Evolutionary conservation across 1,140 invertebrate species (phyloP), one percentile per base, ranked within the genome.

Genomic region (Zaprionus nigranus): DNA sequence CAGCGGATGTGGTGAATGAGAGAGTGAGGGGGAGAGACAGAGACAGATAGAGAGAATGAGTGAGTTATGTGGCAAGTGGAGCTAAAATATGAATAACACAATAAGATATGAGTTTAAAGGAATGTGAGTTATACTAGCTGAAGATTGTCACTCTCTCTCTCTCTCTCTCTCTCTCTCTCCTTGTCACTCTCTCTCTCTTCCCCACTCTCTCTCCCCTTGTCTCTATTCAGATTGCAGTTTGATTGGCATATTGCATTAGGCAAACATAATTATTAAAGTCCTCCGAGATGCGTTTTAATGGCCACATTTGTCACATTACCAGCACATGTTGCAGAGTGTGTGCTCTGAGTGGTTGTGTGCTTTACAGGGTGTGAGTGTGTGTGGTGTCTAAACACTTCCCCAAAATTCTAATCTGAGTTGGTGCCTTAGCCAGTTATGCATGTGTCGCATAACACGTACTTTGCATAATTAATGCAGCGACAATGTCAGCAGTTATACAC

Each of bases 401-500:
- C 59, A 57, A 62, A 68, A 57, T 63, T 57, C 59, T 30, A 62
- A 69, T 22, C 53, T 53, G 26, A 58, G 30, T 13, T 13, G 13
- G 15, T 5, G 36, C 65, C 38, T 46, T 58, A 62, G 58, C 58
- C 38, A 54, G 26, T 26, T 28, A 40, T 49, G 64, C 67, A 69
- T 81, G 69, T 63, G 67, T 66, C 57, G 46, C 80, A 53, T 56
- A 53, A 61, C 71, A 78, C 85, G 78, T 78, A 90, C 79, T 90
- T 90, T 90, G 82, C 85, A 90, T 90, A 90, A 90, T 90, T 90
- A 90, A 90, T 90, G 85, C 85, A 81, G 24, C 67, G 79, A 53
- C 82, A 86, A 81, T 88, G 85, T 84, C 85, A 79, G 60, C 81
- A 73, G 82, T 80, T 90, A 85, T 80, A 80, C 85, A 80, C 86